phyloP scores from a whole-genome alignment of 1,140 invertebrate species.

The Paramacrobiotus metropolitanus region DNA sequence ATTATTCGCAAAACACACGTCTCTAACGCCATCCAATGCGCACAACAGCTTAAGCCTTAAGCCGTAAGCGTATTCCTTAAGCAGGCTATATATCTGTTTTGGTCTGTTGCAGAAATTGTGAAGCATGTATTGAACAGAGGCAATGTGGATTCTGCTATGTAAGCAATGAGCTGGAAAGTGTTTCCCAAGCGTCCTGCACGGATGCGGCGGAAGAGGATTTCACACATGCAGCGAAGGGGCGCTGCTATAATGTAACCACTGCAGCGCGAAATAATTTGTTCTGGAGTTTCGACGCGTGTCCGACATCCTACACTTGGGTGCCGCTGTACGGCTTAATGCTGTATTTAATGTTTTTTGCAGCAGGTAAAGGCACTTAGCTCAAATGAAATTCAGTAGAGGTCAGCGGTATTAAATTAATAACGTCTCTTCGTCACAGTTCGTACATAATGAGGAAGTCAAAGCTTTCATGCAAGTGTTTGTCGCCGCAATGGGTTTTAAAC shows the following conservation, averaged over 20 bases:
- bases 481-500: too few relatives aligned
- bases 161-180: constrained; percentile 8
- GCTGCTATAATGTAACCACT: constrained; percentile 9
- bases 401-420: too few relatives aligned
- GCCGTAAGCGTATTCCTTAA: too few relatives aligned
- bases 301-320: constrained; percentile 23
- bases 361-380: too few relatives aligned
- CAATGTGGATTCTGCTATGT: constrained; percentile 30
- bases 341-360: constrained; percentile 30
- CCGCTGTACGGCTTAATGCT: constrained; percentile 27
- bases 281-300: constrained; percentile 29
- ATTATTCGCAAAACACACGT: too few relatives aligned
- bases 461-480: too few relatives aligned
- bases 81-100: too few relatives aligned
- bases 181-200: constrained; percentile 17
- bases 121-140: constrained; percentile 22
- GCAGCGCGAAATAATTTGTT: background rate
- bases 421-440: too few relatives aligned
- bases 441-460: too few relatives aligned
- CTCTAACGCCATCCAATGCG: too few relatives aligned
- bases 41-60: too few relatives aligned
- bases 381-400: too few relatives aligned
- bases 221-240: constrained; percentile 6
- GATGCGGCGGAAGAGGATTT: constrained; percentile 7
- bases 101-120: constrained; percentile 21